Evolutionary conservation across 2,113 vertebrate genomes (phyloP).

Genomic region (Corythornis madagascariensis): DNA sequence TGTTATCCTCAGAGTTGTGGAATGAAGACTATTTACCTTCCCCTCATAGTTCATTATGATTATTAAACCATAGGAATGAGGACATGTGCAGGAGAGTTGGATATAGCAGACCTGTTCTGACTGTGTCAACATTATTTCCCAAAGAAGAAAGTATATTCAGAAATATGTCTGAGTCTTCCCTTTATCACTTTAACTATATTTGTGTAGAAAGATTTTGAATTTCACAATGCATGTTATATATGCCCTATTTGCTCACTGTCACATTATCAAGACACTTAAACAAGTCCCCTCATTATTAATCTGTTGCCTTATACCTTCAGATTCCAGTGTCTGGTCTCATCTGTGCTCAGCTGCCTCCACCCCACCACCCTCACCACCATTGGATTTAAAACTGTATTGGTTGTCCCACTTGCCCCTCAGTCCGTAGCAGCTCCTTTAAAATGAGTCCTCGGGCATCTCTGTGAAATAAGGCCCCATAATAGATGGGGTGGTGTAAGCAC

Average conservation of each 20-base stretch:
- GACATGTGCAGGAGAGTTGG: background rate
- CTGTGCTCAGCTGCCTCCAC: background rate
- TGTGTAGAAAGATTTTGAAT: background rate
- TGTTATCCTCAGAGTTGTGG: constrained; percentile 31
- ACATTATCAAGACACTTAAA: background rate
- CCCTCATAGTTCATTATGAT: constrained; percentile 31
- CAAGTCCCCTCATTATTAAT: background rate
- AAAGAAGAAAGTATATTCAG: background rate
- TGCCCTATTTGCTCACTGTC: background rate
- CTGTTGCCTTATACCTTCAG: background rate
- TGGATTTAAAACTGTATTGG: background rate
- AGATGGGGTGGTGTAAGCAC: background rate
- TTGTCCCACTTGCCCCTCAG: background rate
- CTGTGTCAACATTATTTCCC: background rate
- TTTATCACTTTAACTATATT: background rate
- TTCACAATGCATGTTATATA: background rate
- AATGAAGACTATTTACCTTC: constrained; percentile 60
- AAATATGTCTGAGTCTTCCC: background rate
- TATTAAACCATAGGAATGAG: constrained; percentile 41
- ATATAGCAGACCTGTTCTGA: background rate
- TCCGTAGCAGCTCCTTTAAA: background rate
- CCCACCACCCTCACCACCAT: too few relatives aligned
- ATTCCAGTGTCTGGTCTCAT: background rate
- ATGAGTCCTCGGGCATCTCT: background rate
- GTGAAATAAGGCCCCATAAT: background rate